A percentile compares a stretch with the other conserved stretches of the same genome.
phyloP scores from a whole-genome alignment of 2,888 invertebrate genomes.

The Platypus cylindrus region DNA sequence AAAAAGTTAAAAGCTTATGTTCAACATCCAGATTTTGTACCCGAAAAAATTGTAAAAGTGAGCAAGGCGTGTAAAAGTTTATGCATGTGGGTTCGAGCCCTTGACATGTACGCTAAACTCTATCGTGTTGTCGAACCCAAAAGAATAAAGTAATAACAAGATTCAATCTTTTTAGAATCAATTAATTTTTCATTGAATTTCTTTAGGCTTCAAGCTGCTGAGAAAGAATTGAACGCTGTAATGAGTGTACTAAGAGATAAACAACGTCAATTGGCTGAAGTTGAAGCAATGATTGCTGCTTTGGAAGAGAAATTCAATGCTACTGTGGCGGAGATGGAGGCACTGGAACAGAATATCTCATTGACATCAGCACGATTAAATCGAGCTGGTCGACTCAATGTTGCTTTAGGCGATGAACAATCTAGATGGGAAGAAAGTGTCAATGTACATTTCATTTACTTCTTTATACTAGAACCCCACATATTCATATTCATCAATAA shows the following conservation, averaged over 20 bases:
- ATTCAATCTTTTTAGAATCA: neutral
- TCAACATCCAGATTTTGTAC: constrained; percentile 74
- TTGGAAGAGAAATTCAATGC: constrained; percentile 53
- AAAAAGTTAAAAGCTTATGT: constrained; percentile 74
- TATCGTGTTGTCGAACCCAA: constrained; percentile 83
- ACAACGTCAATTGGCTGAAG: constrained; percentile 67
- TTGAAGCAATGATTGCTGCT: constrained; percentile 53
- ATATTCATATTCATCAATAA: no score
- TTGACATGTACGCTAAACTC: constrained; percentile 79
- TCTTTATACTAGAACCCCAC: no score
- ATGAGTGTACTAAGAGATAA: constrained; percentile 66
- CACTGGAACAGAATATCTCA: constrained; percentile 59
- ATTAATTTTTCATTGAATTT: constrained; percentile 1
- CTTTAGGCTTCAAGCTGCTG: constrained; percentile 60
- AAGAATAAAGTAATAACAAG: constrained; percentile 48
- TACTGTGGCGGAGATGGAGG: constrained; percentile 62
- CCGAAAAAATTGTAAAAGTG: constrained; percentile 71
- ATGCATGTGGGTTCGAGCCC: constrained; percentile 86
- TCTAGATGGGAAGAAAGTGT: constrained; percentile 71
- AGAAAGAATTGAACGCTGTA: constrained; percentile 59
- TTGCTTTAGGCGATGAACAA: constrained; percentile 79
- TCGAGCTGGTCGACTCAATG: constrained; percentile 72
- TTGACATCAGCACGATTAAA: constrained; percentile 65
- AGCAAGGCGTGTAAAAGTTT: constrained; percentile 82
- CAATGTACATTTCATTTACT: no score